A percentile compares a stretch with the other conserved stretches of the same genome.
These are phyloP conservation scores for Sminthurides aquaticus DNA, from an alignment of 2,888 invertebrate species.

Conservation along the genomic window DNA sequence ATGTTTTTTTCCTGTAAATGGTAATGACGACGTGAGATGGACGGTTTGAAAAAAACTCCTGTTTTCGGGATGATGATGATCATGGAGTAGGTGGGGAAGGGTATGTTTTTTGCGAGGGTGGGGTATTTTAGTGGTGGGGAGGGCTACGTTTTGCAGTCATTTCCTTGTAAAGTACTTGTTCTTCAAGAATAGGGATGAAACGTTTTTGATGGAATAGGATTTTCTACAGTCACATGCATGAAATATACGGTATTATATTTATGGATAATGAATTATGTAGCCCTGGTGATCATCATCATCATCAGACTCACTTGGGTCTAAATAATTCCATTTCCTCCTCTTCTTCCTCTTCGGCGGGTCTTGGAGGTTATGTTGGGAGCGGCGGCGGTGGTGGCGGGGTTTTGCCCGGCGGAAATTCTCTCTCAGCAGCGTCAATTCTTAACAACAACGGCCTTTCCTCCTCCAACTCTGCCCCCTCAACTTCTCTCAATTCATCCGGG, in stretches of 20 bases:
- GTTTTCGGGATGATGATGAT: too few species aligned
- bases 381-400: constrained; percentile 8
- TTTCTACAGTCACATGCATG: too few species aligned
- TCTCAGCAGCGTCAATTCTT: constrained; percentile 16
- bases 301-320: constrained; percentile 20
- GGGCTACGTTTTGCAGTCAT: too few species aligned
- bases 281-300: constrained; percentile 19
- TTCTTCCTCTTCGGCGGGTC: constrained; percentile 14
- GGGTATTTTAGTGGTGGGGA: too few species aligned
- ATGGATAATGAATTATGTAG: constrained; percentile 19
- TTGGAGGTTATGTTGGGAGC: constrained; percentile 21
- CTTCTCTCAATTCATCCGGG: constrained; percentile 16
- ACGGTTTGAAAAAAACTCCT: not conserved
- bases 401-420: constrained; percentile 9
- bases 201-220: too few species aligned
- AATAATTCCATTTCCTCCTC: constrained; percentile 11
- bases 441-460: constrained; percentile 25
- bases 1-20: too few species aligned
- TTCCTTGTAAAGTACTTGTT: too few species aligned
- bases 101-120: too few species aligned
- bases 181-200: too few species aligned
- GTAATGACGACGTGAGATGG: not conserved
- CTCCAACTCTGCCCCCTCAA: constrained; percentile 21
- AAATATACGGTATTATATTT: too few species aligned
- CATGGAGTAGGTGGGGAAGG: too few species aligned